Conservation (phyloP, 2,113 vertebrate genomes). For the Marcusenius ussheri region DNA sequence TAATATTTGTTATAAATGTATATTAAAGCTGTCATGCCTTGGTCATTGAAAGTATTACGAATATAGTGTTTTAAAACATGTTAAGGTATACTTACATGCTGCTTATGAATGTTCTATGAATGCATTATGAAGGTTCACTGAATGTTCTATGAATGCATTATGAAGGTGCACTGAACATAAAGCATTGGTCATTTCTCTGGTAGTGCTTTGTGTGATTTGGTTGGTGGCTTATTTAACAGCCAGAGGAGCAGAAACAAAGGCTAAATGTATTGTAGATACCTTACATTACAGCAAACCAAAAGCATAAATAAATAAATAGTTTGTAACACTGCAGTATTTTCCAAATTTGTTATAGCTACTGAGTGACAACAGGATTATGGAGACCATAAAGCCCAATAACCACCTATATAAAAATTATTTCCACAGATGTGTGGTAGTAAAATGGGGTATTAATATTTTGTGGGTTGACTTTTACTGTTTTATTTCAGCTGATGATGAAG, state of each 20-base stretch:
- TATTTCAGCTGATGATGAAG: constrained; percentile 8
- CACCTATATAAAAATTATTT: not conserved
- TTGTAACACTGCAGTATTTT: not conserved
- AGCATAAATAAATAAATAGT: not conserved
- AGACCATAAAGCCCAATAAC: not conserved
- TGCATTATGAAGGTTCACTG: not conserved
- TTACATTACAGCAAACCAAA: not conserved
- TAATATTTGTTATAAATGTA: not conserved
- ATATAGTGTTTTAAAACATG: not conserved
- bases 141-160: not conserved
- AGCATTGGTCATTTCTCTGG: not conserved
- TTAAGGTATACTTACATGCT: not conserved
- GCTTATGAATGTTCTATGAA: not conserved
- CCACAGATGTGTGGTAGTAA: not conserved
- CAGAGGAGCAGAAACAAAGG: not conserved
- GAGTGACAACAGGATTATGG: not conserved
- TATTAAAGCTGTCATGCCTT: not conserved
- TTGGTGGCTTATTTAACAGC: not conserved
- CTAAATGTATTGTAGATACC: not conserved
- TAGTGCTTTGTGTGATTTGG: not conserved
- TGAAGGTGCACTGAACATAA: not conserved
- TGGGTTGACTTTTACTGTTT: not conserved
- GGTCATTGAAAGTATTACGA: not conserved
- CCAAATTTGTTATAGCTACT: not conserved
- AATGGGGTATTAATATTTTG: constrained; percentile 1